Conservation (phyloP, 2,888 invertebrate species). For the Patella caerulea region DNA sequence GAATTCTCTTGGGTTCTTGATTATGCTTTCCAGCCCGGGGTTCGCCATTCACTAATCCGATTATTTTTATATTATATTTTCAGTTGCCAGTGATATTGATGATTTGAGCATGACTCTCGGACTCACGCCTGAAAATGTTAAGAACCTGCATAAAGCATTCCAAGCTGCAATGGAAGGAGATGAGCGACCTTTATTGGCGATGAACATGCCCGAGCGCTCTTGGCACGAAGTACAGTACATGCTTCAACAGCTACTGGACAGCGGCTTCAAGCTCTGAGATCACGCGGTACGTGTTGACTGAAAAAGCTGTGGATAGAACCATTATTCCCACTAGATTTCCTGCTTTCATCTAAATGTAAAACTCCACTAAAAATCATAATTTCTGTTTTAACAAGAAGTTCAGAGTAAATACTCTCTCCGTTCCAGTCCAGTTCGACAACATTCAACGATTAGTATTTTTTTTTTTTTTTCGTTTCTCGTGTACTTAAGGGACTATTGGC, state of each 20-base stretch:
- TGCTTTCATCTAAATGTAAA: constrained; percentile 12
- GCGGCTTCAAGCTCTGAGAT: constrained; percentile 46
- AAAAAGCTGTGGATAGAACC: not conserved
- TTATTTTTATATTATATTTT: constrained; percentile 19
- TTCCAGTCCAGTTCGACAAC: too few species aligned
- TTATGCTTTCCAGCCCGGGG: not conserved
- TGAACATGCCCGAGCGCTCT: constrained; percentile 61
- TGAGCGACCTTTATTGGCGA: constrained; percentile 53
- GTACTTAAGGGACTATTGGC: constrained; percentile 9
- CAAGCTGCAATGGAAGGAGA: constrained; percentile 54
- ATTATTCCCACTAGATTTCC: not conserved
- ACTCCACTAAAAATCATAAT: constrained; percentile 4
- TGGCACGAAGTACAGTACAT: constrained; percentile 59
- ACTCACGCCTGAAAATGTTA: constrained; percentile 46
- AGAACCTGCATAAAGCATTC: constrained; percentile 54
- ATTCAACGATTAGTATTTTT: not conserved
- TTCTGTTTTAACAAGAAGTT: constrained; percentile 9
- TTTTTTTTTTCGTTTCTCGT: not conserved
- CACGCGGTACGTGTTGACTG: constrained; percentile 12
- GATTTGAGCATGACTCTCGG: constrained; percentile 55
- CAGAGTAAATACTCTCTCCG: not conserved
- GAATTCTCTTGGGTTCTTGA: not conserved
- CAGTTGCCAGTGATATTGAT: constrained; percentile 55
- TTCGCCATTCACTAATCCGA: not conserved
- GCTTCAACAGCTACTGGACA: constrained; percentile 50